Evolutionary conservation across 2,888 invertebrate genomes (phyloP).

Genomic region (Drosophila emarginata): DNA sequence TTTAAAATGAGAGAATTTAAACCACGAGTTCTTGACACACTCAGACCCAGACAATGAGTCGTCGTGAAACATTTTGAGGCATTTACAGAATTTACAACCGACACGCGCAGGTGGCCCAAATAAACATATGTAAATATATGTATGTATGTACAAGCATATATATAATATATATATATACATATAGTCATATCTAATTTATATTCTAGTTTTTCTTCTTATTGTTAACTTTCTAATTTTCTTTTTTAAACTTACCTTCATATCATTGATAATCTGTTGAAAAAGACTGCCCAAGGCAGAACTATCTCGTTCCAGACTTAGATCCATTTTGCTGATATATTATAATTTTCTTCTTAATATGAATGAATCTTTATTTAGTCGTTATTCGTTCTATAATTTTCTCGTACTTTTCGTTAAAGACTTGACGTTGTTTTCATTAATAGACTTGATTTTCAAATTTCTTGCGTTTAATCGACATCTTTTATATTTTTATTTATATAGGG

Average conservation of each 20-base stretch:
- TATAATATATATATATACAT: neutral
- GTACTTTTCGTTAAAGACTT: constrained; percentile 43
- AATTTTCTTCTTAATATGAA: neutral
- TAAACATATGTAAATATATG: neutral
- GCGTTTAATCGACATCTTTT: constrained; percentile 75
- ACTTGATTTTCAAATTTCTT: constrained; percentile 29
- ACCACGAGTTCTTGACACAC: constrained; percentile 66
- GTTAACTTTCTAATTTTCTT: constrained; percentile 2
- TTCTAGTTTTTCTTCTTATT: neutral
- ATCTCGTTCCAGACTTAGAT: constrained; percentile 85
- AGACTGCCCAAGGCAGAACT: constrained; percentile 95
- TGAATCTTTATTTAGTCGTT: constrained; percentile 50
- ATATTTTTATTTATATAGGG: constrained; percentile 8
- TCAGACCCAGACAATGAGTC: constrained; percentile 22
- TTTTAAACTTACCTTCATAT: constrained; percentile 93
- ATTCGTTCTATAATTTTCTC: constrained; percentile 27
- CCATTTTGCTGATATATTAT: constrained; percentile 69
- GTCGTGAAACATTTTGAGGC: constrained; percentile 22
- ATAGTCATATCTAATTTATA: neutral
- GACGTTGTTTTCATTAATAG: constrained; percentile 23
- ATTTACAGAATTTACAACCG: constrained; percentile 16
- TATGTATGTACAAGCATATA: neutral
- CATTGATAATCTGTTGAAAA: constrained; percentile 97
- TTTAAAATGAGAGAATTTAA: constrained; percentile 22
- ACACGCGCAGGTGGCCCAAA: neutral